A percentile compares a stretch with the other conserved stretches of the same genome.
phyloP scores from a whole-genome alignment of 2,113 vertebrate species.

The Anguilla japonica region DNA sequence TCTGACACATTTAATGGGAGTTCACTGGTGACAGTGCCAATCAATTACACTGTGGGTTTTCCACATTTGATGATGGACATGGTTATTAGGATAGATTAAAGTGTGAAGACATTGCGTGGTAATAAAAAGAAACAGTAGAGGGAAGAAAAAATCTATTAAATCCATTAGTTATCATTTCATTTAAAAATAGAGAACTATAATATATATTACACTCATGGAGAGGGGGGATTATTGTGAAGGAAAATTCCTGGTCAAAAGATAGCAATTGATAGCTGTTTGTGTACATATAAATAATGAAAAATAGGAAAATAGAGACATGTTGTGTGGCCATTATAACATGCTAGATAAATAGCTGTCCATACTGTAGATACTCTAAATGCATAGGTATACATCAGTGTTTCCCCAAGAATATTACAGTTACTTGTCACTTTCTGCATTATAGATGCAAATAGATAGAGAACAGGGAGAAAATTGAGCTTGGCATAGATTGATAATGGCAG shows the following conservation, averaged over 20 bases:
- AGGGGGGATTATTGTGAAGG: neutral
- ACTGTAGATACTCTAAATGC: neutral
- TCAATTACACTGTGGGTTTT: neutral
- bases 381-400: neutral
- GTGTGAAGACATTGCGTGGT: neutral
- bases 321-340: neutral
- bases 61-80: neutral
- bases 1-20: neutral
- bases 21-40: neutral
- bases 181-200: neutral
- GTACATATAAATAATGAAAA: neutral
- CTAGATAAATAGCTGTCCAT: neutral
- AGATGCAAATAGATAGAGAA: neutral
- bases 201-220: neutral
- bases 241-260: neutral
- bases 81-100: neutral
- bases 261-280: neutral
- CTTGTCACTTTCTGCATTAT: neutral
- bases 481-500: neutral
- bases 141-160: neutral
- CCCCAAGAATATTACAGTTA: neutral
- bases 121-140: neutral
- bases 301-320: neutral
- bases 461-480: neutral
- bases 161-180: neutral